Evolutionary conservation across 2,113 vertebrate species (phyloP).

Genomic region (Hippocampus barbouri): DNA sequence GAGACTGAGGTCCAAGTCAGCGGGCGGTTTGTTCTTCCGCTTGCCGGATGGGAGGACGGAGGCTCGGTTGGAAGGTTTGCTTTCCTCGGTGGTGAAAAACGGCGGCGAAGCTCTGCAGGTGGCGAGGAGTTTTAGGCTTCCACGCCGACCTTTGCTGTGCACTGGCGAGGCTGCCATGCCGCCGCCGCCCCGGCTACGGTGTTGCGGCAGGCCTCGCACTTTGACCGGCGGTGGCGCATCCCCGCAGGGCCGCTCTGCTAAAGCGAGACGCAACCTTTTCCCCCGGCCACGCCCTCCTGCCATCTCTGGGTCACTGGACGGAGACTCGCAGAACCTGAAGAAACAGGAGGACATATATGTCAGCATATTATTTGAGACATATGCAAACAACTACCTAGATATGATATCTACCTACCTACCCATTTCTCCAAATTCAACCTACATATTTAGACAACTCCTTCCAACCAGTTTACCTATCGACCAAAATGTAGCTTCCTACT

Average conservation of each 20-base stretch:
- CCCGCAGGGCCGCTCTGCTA: conserved; percentile 72
- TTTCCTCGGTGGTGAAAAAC: conserved; percentile 87
- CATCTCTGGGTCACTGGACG: conserved; percentile 92
- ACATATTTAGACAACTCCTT: neutral
- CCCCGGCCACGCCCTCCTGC: conserved; percentile 88
- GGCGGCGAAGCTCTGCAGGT: conserved; percentile 82
- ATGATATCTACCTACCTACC: neutral
- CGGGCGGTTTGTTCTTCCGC: conserved; percentile 87
- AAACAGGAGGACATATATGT: neutral
- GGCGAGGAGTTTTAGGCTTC: conserved; percentile 85
- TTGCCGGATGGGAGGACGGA: conserved; percentile 80
- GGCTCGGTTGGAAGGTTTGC: conserved; percentile 75
- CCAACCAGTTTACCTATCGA: neutral
- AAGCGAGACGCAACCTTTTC: conserved; percentile 83
- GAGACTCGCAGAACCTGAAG: conserved; percentile 93
- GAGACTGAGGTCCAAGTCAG: conserved; percentile 88
- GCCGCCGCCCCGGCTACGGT: conserved; percentile 83
- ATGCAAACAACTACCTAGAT: neutral
- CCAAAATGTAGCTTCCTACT: too few species aligned
- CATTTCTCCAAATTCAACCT: neutral
- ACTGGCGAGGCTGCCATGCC: conserved; percentile 68
- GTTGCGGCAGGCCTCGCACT: conserved; percentile 83
- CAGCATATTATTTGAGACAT: too few species aligned
- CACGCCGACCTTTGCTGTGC: conserved; percentile 87
- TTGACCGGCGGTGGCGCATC: conserved; percentile 80